Percentiles rank a stretch among this genome's conserved stretches.
Conservation (phyloP, 2,888 invertebrate genomes). For the Apodemia hepburni region DNA sequence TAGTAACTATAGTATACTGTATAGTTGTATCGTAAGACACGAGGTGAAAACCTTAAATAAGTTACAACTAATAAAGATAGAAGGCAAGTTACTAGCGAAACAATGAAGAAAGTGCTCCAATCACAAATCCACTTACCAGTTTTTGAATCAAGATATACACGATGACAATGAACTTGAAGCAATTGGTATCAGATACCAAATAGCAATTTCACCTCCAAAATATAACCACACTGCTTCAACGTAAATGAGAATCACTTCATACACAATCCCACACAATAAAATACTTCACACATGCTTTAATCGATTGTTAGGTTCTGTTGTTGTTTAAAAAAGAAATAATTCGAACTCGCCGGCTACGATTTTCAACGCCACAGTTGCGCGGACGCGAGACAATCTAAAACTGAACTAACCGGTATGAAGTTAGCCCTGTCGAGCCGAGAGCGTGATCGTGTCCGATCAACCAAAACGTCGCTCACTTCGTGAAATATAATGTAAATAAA, state of each 20-base stretch:
- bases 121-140: constrained; percentile 55
- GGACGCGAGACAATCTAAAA: constrained; percentile 63
- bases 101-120: constrained; percentile 46
- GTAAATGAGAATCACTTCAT: constrained; percentile 20
- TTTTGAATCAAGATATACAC: constrained; percentile 58
- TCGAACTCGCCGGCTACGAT: constrained; percentile 44
- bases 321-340: constrained; percentile 43
- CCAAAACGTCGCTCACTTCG: constrained; percentile 41
- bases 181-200: constrained; percentile 45
- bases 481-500: constrained; percentile 26
- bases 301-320: constrained; percentile 27
- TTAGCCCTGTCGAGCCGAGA: constrained; percentile 49
- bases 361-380: constrained; percentile 49
- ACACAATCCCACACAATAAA: constrained; percentile 13
- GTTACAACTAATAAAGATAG: constrained; percentile 2
- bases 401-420: constrained; percentile 74
- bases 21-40: neutral
- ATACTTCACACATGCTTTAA: constrained; percentile 19
- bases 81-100: constrained; percentile 35
- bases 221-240: constrained; percentile 37
- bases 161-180: constrained; percentile 61
- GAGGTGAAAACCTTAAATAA: neutral
- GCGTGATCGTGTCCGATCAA: constrained; percentile 42
- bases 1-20: neutral
- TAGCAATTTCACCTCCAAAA: constrained; percentile 51